phyloP scores from a whole-genome alignment of 1,140 invertebrate genomes.

The Pseudomyrmex pallidus region DNA sequence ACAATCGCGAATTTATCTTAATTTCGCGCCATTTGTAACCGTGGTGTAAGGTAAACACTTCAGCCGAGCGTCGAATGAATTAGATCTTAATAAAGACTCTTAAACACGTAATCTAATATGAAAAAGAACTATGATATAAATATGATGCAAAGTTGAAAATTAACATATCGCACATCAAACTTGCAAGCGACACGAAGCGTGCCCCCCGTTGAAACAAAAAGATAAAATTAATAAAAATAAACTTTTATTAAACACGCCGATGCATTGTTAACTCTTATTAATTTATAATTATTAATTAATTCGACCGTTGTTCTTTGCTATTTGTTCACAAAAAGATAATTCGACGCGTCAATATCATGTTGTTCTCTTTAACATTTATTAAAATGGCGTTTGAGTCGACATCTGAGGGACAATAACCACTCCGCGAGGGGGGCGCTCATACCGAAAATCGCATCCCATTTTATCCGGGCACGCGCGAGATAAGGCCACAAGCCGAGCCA shows the following conservation, averaged over 20 bases:
- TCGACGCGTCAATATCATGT: conserved; percentile 37
- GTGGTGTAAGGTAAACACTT: conserved; percentile 50
- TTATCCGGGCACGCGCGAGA: conserved; percentile 57
- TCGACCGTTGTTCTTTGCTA: not conserved
- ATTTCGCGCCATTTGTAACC: conserved; percentile 51
- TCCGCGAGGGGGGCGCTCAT: not conserved
- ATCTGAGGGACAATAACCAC: conserved; percentile 43
- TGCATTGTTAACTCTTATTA: not conserved
- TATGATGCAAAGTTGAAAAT: conserved; percentile 17
- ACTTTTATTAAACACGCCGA: not conserved
- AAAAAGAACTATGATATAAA: not conserved
- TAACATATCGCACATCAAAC: not conserved
- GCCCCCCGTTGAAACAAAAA: not conserved
- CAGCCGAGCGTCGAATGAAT: conserved; percentile 46
- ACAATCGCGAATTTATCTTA: conserved; percentile 60
- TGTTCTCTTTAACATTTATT: conserved; percentile 43
- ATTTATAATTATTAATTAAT: too few species aligned
- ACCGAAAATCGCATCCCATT: conserved; percentile 45
- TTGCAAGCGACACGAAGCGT: not conserved
- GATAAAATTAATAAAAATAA: not conserved
- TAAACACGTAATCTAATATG: conserved; percentile 31
- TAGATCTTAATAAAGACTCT: conserved; percentile 22
- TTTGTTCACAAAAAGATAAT: not conserved
- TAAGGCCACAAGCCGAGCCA: conserved; percentile 29
- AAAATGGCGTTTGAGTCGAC: conserved; percentile 42